Base-by-base conservation (phyloP, 1,140 invertebrate species). In the Zaprionus africanus region DNA sequence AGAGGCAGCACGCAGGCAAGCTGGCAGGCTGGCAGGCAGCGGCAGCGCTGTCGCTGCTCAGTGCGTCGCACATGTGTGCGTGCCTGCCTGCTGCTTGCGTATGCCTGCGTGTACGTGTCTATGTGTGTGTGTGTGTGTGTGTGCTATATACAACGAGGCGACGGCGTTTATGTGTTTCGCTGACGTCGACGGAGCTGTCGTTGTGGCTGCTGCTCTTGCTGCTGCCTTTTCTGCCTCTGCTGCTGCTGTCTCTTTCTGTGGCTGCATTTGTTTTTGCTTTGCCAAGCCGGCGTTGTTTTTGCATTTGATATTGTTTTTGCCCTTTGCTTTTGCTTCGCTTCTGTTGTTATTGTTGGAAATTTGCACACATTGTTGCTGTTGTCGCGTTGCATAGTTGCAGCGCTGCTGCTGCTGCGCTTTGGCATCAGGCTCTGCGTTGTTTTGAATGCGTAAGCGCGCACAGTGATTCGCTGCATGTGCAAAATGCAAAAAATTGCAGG, bases 191-290 rank as follows among this genome's bases (percentile, higher is more conserved):
- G 72, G 28, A n/a, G 28, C 19, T 17, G 67, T 57, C 46, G 77
- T 51, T 51, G 72, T 26, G n/a, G 36, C 24, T 22, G 22, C 22
- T 69, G 70, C 60, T 66, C 22, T 22, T n/a, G 60, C 53, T 41
- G 65, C 57, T 34, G 43, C 17, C 31, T 60, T 53, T 56, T 57
- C 57, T 51, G 68, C 46, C 43, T 58, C 53, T 54, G 46, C 58
- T 60, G 51, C 65, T 69, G 70, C 60, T 66, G 53, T 76, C 67
- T 64, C 75, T 77, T 67, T 70, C 67, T 74, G 11, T 46, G 43
- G 65, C 81, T 88, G 84, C 85, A 90, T 90, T 88, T 88, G 84
- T 78, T 88, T 88, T 88, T 88, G 69, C 58, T 79, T 82, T 85
- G 69, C 28, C 54, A 54, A 58, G 31, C 31, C 31, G 31, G 66